Conservation (phyloP, 2,797 vertebrate species). For the Dromococcyx pavoninus region DNA sequence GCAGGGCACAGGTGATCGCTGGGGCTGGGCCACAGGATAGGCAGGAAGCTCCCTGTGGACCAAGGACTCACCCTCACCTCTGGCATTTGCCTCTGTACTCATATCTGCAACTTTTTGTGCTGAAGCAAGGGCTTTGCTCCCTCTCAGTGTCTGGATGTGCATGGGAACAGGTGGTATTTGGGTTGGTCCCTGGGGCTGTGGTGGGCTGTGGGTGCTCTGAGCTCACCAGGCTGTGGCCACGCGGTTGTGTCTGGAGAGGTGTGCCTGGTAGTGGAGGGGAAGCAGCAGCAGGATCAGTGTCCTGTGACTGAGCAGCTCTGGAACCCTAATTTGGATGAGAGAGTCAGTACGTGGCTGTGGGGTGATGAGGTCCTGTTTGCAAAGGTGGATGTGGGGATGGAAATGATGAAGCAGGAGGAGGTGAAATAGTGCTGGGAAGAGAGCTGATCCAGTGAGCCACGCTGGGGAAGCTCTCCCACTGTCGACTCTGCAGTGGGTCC, state of each 20-base stretch:
- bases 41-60: not conserved
- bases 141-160: fast-evolving
- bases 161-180: fast-evolving
- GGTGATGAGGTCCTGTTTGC: fast-evolving
- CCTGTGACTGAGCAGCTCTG: fast-evolving
- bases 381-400: fast-evolving
- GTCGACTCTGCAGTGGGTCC: not conserved
- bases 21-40: not conserved
- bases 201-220: fast-evolving
- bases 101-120: not conserved
- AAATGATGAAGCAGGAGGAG: not conserved
- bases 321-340: fast-evolving
- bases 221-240: fast-evolving
- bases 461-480: not conserved
- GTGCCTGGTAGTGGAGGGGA: fast-evolving
- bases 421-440: not conserved
- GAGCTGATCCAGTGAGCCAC: not conserved
- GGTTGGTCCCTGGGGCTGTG: fast-evolving
- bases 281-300: fast-evolving
- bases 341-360: not conserved
- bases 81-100: fast-evolving
- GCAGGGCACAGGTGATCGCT: not conserved
- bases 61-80: not conserved
- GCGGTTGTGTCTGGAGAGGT: fast-evolving
- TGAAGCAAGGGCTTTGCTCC: not conserved